Evolutionary conservation across 2,797 vertebrate genomes (phyloP), one percentile per base, ranked within the genome.

Genomic region (Tamandua tetradactyla): DNA sequence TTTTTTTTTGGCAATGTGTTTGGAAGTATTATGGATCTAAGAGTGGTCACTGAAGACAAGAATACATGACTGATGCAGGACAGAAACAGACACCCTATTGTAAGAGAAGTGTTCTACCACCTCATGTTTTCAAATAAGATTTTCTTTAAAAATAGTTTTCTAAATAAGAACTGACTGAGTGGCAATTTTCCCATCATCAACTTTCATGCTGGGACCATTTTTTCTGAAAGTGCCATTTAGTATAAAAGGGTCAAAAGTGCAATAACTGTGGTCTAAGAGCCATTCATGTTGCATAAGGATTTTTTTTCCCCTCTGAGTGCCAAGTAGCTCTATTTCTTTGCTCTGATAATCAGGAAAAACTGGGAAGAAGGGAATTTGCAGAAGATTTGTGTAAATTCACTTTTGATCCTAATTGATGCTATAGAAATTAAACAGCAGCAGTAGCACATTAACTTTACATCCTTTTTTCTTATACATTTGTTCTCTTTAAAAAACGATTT

Each of bases 91-190:
- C 49, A 42, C 74, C 75, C 94, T 40, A 9, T 94, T 97, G 96
- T 94, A 96, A 95, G 42, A 96, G 87, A 93, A 25, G 87, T 87
- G 64, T 35, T 91, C 91, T 87, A 89, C 97, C 97, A 97, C 96
- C 85, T 98, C 97, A 97, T 83, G 82, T 97, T 94, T 97, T 92
- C 91, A 64, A 96, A 44, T 93, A 95, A 89, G 64, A 93, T 85
- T 97, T 97, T 96, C 94, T 95, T 96, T 94, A 94, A 32, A 89
- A 96, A 68, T 83, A 62, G 68, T 80, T 87, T 55, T 72, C 86
- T 27, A 72, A 85, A 12, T 87, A 83, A 74, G 75, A 94, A 95
- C 91, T 37, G 87, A 32, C 91, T 69, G 92, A 88, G 92, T 15
- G 75, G 94, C 71, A 35, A 86, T 85, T 85, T 91, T 96, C 68